Evolutionary conservation across 2,888 invertebrate genomes (phyloP), one percentile per base, ranked within the genome.

Genomic region (Chrysolina haemoptera): DNA sequence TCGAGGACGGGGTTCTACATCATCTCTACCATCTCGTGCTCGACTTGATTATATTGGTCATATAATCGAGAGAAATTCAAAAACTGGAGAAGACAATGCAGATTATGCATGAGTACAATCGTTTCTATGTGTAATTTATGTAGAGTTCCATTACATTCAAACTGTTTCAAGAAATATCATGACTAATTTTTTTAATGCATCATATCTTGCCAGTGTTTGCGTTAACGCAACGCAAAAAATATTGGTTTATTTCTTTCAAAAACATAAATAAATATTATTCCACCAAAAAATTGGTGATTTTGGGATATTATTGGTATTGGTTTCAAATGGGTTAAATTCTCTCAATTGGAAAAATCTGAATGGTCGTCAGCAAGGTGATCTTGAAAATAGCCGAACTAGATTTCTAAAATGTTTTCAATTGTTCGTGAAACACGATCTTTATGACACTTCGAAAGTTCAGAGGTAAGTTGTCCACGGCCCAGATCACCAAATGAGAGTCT

Each of bases 361-460:
- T 65, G 27, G 43, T 53, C 22, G 64, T 43, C 27, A 64, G 22
- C 40, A 55, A 27, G 41, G n/a, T 43, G 55, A 68, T 73, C 64
- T 68, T 63, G 68, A 59, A 73, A 65, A 69, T 73, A 62, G 62
- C n/a, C 62, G 65, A 50, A 55, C 66, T 22, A 41, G 22, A 65
- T 62, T 46, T 62, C 40, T 35, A 55, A 55, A 20, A 66, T 65
- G 16, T 65, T 64, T 69, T 73, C 73, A 62, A 73, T 73, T 64
- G 68, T 73, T 66, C 62, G 68, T 65, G 64, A 41, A 65, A 69
- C 69, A 73, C 69, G 73, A 73, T 73, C 65, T 68, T 62, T 62
- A 73, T 66, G 64, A 65, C 69, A 73, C 69, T 65, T 69, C 22
- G 10, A 69, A 41, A 73, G 73, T 70, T 73, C 73, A 73, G 59